Conservation (phyloP, 2,113 vertebrate species). For the Nesogale talazaci region DNA sequence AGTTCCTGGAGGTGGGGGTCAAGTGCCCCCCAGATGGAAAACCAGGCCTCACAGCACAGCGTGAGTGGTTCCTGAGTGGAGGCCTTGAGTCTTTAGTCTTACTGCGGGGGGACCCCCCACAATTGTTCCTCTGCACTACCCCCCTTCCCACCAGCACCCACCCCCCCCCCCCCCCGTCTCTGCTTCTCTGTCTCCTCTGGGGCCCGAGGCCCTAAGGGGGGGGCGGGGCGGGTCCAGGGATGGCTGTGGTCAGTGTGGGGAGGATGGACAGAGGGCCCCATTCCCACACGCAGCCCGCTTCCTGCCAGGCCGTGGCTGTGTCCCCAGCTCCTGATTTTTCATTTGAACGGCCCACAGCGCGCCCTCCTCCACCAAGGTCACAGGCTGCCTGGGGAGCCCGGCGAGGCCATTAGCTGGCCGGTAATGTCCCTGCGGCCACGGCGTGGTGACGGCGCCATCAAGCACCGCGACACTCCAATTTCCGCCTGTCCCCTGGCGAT, state of each 20-base stretch:
- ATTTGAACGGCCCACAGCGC: conserved; percentile 77
- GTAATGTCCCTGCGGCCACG: conserved; percentile 69
- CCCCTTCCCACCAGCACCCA: not conserved
- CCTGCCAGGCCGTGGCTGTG: conserved; percentile 33
- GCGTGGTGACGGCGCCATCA: conserved; percentile 76
- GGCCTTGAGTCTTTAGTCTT: not conserved
- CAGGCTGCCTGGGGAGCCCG: conserved; percentile 78
- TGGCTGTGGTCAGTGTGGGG: not conserved
- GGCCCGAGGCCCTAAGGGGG: not conserved
- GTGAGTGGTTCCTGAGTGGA: not conserved
- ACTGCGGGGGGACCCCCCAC: accelerated
- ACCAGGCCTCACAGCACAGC: not conserved
- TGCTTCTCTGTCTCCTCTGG: not conserved
- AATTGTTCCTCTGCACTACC: accelerated
- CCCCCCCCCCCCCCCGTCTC: not conserved
- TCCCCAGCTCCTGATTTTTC: conserved; percentile 83
- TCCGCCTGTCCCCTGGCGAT: conserved; percentile 84
- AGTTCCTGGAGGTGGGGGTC: accelerated
- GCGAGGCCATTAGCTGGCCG: conserved; percentile 80
- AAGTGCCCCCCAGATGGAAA: not conserved
- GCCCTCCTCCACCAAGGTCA: conserved; percentile 82
- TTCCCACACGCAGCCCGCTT: not conserved
- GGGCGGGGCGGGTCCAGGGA: not conserved
- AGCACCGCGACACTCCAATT: conserved; percentile 85
- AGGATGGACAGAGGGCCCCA: accelerated